phyloP scores from a whole-genome alignment of 2,888 invertebrate species.

The Pandemis corylana region DNA sequence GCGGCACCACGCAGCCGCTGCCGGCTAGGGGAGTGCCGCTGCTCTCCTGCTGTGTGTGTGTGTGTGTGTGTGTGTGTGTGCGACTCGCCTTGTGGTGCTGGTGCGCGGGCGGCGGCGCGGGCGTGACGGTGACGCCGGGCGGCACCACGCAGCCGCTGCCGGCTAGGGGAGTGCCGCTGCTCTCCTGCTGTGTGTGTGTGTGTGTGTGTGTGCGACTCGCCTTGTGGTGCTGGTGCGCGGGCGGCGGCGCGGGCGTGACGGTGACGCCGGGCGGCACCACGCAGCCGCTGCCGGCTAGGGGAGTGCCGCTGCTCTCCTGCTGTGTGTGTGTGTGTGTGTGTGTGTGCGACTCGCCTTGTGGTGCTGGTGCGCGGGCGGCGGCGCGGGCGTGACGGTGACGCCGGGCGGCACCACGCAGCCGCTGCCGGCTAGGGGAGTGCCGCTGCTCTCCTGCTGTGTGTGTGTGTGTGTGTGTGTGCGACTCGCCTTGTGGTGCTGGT shows the following conservation, averaged over 20 bases:
- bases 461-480: not conserved
- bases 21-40: slow-evolving; percentile 73
- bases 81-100: slow-evolving; percentile 72
- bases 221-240: slow-evolving; percentile 79
- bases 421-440: slow-evolving; percentile 74
- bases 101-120: slow-evolving; percentile 81
- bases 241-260: slow-evolving; percentile 82
- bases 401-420: slow-evolving; percentile 82
- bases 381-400: slow-evolving; percentile 82
- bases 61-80: not conserved
- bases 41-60: slow-evolving; percentile 9
- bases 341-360: slow-evolving; percentile 59
- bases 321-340: not conserved
- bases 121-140: slow-evolving; percentile 82
- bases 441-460: slow-evolving; percentile 45
- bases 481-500: slow-evolving; percentile 73
- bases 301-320: slow-evolving; percentile 58
- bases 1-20: slow-evolving; percentile 80
- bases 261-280: slow-evolving; percentile 82
- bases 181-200: not conserved
- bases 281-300: slow-evolving; percentile 76
- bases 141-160: slow-evolving; percentile 80
- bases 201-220: slow-evolving; percentile 46
- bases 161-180: slow-evolving; percentile 70
- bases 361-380: slow-evolving; percentile 81